Conservation (phyloP, 2,888 invertebrate species). For the Lasioglossum malachurum region DNA sequence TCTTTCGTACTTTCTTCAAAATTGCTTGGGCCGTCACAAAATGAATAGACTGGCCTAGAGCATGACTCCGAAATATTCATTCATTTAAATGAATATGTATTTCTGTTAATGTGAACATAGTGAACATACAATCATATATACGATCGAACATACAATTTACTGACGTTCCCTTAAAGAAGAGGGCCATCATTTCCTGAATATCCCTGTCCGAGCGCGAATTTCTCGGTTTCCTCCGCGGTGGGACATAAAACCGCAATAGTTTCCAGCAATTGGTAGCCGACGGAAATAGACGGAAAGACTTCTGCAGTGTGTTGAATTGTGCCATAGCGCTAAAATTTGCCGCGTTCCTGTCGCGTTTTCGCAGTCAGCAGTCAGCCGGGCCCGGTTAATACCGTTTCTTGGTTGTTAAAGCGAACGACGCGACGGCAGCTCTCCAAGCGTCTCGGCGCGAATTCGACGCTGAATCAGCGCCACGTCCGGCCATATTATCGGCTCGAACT, state of each 20-base stretch:
- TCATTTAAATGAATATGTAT: neutral
- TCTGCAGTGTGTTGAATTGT: constrained; percentile 32
- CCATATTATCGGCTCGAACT: constrained; percentile 65
- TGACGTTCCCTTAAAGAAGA: neutral
- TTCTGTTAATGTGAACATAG: neutral
- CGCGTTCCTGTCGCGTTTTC: constrained; percentile 35
- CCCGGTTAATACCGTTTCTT: constrained; percentile 49
- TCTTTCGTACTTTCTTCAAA: too few species aligned
- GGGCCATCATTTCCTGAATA: neutral
- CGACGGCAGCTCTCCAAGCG: constrained; percentile 39
- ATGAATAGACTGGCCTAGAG: neutral
- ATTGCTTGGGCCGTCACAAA: too few species aligned
- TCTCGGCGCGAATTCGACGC: constrained; percentile 44
- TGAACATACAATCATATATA: neutral
- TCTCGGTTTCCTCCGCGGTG: neutral
- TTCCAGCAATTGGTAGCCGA: constrained; percentile 16
- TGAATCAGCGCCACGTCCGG: constrained; percentile 61
- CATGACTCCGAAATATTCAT: neutral
- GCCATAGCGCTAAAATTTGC: constrained; percentile 29
- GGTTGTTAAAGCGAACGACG: constrained; percentile 36
- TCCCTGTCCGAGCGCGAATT: neutral
- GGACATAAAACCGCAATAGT: neutral
- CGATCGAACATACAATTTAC: neutral
- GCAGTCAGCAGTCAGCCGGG: constrained; percentile 50
- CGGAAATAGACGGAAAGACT: constrained; percentile 9